Conservation (phyloP, 2,888 invertebrate genomes). For the Cotesia congregata region DNA sequence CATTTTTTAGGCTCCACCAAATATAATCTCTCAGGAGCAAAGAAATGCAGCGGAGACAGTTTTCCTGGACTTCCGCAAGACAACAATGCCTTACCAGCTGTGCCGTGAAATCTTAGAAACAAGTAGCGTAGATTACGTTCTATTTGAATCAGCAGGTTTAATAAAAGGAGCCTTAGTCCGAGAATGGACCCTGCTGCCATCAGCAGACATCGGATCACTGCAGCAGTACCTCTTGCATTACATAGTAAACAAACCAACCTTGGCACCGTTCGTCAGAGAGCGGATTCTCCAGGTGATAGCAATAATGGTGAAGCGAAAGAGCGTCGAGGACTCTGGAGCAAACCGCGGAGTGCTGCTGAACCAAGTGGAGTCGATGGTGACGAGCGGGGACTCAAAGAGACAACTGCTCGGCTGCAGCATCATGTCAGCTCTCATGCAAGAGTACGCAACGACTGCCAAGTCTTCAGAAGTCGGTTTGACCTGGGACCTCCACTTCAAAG, state of each 20-base stretch:
- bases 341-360: constrained; percentile 79
- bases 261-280: constrained; percentile 84
- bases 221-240: constrained; percentile 86
- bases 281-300: constrained; percentile 83
- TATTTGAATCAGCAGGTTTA: constrained; percentile 89
- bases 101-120: constrained; percentile 85
- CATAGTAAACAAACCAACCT: constrained; percentile 77
- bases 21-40: constrained; percentile 82
- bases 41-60: constrained; percentile 86
- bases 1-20: constrained; percentile 80
- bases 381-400: constrained; percentile 77
- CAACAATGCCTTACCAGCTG: constrained; percentile 84
- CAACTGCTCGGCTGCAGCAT: constrained; percentile 89
- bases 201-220: constrained; percentile 79
- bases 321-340: constrained; percentile 81
- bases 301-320: constrained; percentile 88
- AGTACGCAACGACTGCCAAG: constrained; percentile 87
- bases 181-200: constrained; percentile 85
- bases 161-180: constrained; percentile 85
- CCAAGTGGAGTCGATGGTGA: constrained; percentile 84
- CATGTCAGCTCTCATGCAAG: constrained; percentile 87
- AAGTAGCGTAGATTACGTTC: constrained; percentile 81
- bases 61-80: constrained; percentile 85
- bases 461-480: constrained; percentile 90
- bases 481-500: constrained; percentile 88